Evolutionary conservation across 2,113 vertebrate genomes (phyloP).

Genomic region (Coturnix japonica): DNA sequence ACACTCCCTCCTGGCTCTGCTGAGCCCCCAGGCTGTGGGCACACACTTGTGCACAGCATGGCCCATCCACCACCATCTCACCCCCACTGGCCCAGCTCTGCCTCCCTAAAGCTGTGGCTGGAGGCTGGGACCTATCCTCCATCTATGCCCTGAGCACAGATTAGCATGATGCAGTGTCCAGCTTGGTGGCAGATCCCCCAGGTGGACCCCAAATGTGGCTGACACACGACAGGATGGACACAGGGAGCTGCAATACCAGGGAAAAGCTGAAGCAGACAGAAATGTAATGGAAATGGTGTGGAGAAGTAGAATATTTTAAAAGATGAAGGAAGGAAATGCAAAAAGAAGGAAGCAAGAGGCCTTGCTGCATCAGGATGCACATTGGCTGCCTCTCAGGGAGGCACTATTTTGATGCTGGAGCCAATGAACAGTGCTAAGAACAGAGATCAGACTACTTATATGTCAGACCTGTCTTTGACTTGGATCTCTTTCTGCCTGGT

Average conservation of each 20-base stretch:
- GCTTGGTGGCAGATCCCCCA: not conserved
- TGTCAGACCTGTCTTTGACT: not conserved
- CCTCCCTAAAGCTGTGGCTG: slow-evolving; percentile 32
- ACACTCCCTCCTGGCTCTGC: not conserved
- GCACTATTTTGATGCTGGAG: not conserved
- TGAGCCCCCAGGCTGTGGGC: accelerated
- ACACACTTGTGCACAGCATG: accelerated
- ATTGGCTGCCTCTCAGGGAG: not conserved
- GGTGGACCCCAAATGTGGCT: accelerated
- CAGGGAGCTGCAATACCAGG: not conserved
- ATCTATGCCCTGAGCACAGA: not conserved
- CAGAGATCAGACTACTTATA: not conserved
- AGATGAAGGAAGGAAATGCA: accelerated
- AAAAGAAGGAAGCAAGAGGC: not conserved
- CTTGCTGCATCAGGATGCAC: not conserved
- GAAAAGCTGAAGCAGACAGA: not conserved
- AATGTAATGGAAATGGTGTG: accelerated
- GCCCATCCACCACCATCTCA: accelerated
- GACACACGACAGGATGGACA: not conserved
- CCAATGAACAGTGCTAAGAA: not conserved
- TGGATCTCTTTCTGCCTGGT: not conserved
- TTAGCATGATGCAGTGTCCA: not conserved
- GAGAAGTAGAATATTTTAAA: not conserved
- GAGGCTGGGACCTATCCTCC: not conserved
- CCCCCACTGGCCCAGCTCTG: not conserved